Evolutionary conservation across 2,888 invertebrate species (phyloP).

Genomic region (Leuctra nigra): DNA sequence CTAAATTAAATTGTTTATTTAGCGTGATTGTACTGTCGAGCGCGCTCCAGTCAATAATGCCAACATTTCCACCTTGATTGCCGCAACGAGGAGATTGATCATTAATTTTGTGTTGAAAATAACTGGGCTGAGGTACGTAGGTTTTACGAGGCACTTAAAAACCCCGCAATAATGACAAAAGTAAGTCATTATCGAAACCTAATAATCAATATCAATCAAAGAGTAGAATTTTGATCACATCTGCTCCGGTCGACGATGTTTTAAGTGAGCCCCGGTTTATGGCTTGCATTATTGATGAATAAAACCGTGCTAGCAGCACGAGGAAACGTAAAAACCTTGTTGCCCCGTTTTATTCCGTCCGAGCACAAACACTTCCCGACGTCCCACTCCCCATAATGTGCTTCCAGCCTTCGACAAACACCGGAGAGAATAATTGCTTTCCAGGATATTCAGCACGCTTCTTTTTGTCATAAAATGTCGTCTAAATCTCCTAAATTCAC

Average conservation of each 20-base stretch:
- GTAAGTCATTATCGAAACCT: slow-evolving; percentile 4
- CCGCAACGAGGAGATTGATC: no score
- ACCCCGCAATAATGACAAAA: neutral
- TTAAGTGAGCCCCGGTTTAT: slow-evolving; percentile 1
- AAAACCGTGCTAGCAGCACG: neutral
- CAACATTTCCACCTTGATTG: no score
- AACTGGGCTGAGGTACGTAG: no score
- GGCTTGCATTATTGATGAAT: slow-evolving; percentile 16
- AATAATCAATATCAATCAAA: slow-evolving; percentile 9
- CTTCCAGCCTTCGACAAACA: neutral
- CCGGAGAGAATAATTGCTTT: slow-evolving; percentile 5
- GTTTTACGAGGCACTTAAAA: slow-evolving; percentile 8
- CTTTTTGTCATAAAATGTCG: neutral
- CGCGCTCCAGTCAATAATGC: no score
- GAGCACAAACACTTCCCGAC: slow-evolving; percentile 8
- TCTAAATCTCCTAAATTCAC: slow-evolving; percentile 6
- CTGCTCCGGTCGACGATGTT: neutral
- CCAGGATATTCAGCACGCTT: slow-evolving; percentile 1
- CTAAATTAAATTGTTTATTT: no score
- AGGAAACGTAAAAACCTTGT: slow-evolving; percentile 11
- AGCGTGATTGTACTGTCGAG: no score
- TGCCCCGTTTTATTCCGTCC: slow-evolving; percentile 5
- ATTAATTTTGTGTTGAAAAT: no score
- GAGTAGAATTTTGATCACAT: slow-evolving; percentile 1
- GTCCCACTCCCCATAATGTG: slow-evolving; percentile 7